Percentiles rank a stretch among this genome's conserved stretches.
Conservation (phyloP, 2,113 vertebrate genomes). For the Bos indicus region DNA sequence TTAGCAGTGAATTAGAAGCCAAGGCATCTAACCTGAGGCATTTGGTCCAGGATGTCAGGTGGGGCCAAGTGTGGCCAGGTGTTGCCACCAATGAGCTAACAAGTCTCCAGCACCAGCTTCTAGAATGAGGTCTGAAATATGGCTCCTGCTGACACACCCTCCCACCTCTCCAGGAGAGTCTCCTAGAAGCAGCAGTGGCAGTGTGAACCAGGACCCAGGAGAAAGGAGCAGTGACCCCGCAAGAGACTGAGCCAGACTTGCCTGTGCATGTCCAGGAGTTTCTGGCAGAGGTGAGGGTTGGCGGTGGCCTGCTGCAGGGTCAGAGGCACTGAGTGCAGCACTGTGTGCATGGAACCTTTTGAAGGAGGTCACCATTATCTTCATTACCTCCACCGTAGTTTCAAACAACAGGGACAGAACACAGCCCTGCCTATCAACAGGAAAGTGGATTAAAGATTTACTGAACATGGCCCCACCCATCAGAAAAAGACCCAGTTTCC, state of each 20-base stretch:
- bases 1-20: neutral
- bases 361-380: neutral
- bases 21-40: neutral
- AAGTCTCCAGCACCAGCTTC: neutral
- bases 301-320: neutral
- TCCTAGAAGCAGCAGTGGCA: neutral
- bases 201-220: neutral
- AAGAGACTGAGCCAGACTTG: neutral
- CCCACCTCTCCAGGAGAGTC: neutral
- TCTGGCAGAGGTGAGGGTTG: accelerated
- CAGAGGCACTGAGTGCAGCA: neutral
- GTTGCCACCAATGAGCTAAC: accelerated
- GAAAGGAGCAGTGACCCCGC: neutral
- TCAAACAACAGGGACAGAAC: neutral
- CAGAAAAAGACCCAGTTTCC: neutral
- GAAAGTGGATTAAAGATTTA: neutral
- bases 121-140: neutral
- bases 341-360: neutral
- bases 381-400: neutral
- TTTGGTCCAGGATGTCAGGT: neutral
- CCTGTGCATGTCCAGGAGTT: neutral
- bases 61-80: neutral
- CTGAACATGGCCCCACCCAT: neutral
- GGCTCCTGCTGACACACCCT: neutral
- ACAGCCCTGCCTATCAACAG: neutral